Evolutionary conservation across 2,113 vertebrate genomes (phyloP).

Genomic region (Lampris megalopsis): DNA sequence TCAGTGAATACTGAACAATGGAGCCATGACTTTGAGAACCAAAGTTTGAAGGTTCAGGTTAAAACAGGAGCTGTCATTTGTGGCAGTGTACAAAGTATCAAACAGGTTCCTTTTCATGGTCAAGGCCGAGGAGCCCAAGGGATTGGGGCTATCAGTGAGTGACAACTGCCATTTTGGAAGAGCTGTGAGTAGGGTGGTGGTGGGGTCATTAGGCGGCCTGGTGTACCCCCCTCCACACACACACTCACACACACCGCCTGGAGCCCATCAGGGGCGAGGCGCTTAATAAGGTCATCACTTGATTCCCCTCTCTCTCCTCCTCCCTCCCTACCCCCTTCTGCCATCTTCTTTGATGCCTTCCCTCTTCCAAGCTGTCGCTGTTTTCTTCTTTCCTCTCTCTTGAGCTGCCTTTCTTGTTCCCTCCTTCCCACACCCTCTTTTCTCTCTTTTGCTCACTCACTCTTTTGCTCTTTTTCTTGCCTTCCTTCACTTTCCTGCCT

Average conservation of each 20-base stretch:
- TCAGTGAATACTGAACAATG: too few species aligned
- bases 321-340: slow-evolving; percentile 11
- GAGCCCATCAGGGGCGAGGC: slow-evolving; percentile 41
- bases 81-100: background rate
- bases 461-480: background rate
- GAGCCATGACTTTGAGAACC: too few species aligned
- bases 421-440: background rate
- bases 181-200: slow-evolving; percentile 49
- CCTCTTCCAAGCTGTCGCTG: slow-evolving; percentile 24
- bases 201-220: slow-evolving; percentile 47
- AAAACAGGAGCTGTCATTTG: background rate
- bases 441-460: background rate
- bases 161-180: slow-evolving; percentile 53
- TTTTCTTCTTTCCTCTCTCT: background rate
- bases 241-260: slow-evolving; percentile 7
- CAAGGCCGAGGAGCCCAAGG: slow-evolving; percentile 12
- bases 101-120: slow-evolving; percentile 7
- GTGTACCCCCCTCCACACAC: slow-evolving; percentile 41
- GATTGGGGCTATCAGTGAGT: slow-evolving; percentile 28
- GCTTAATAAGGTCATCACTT: slow-evolving; percentile 78
- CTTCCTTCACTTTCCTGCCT: background rate
- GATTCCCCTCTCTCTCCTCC: slow-evolving; percentile 57
- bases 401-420: background rate
- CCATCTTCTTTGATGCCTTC: background rate
- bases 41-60: too few species aligned